Base-by-base conservation (phyloP, 2,888 invertebrate species). In the Globia sparganii region DNA sequence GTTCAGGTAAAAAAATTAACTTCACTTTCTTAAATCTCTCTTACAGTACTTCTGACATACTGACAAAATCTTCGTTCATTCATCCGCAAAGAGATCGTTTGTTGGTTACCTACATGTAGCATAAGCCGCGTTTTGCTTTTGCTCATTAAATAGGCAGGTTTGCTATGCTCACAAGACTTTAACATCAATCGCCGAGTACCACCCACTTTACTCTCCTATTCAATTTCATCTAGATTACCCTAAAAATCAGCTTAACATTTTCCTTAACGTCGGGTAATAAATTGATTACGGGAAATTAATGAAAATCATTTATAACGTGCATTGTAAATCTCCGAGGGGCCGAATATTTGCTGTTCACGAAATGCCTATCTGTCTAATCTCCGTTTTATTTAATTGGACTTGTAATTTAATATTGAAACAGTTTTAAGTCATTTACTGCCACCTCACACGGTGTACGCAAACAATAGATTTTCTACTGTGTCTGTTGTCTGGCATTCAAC, bases 301-400 rank as follows among this genome's bases (percentile, higher is more conserved):
- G 64, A 28, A 72, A 74, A 84, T 81, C 49, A 84, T 84, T 81
- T 61, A 75, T 78, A 73, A 78, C 21, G 46, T 21, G 15, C 34
- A 40, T 79, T 73, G 58, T 73, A 46, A 72, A 18, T 43, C 71
- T 62, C 34, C 25, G 37, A 1, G 31, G 65, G 59, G 21, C 58
- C 70, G 74, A 68, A 81, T 84, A 84, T 80, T 77, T 66, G 72
- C 72, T 82, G 40, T 21, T 11, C 13, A 37, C 31, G 21, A 64
- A 77, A 74, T 61, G 59, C 37, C 71, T 62, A 71, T 21, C 62
- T 25, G 67, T 66, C 64, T 68, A 75, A 78, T 43, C 65, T 64
- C 25, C n/a, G 15, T 66, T 72, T 49, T 65, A 81, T 81, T 76
- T 68, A 53, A 84, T 75, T 74, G n/a, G 40, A 64, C 25, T 76